Evolutionary conservation across 1,140 invertebrate genomes (phyloP).

Genomic region (Berghia stephanieae): DNA sequence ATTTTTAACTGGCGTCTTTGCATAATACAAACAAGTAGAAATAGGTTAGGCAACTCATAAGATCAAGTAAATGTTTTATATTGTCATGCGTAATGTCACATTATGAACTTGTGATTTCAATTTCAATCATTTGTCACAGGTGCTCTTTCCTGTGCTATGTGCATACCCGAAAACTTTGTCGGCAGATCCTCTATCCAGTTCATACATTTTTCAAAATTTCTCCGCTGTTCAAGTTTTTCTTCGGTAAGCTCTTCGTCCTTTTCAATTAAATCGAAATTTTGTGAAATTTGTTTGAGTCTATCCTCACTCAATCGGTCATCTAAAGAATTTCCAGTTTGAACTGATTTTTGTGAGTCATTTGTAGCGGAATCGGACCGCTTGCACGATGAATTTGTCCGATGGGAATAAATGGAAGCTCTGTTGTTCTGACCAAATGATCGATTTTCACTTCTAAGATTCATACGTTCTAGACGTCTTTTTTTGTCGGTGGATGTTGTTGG

Average conservation of each 20-base stretch:
- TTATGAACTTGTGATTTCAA: too few species aligned
- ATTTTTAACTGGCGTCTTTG: too few species aligned
- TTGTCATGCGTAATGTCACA: too few species aligned
- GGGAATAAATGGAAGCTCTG: background rate
- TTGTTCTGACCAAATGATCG: too few species aligned
- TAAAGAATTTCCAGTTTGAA: background rate
- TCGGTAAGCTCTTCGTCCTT: slow-evolving; percentile 20
- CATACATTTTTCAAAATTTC: slow-evolving; percentile 26
- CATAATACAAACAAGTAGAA: too few species aligned
- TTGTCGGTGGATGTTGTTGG: too few species aligned
- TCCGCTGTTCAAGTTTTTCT: slow-evolving; percentile 15
- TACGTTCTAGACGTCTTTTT: too few species aligned
- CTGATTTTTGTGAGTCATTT: background rate
- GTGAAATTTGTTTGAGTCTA: too few species aligned
- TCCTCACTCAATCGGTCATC: background rate
- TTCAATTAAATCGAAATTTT: too few species aligned
- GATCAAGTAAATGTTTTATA: too few species aligned
- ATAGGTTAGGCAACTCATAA: too few species aligned
- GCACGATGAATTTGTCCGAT: background rate
- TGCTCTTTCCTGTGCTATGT: slow-evolving; percentile 23
- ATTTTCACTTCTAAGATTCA: too few species aligned
- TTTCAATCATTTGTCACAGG: background rate
- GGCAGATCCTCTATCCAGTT: slow-evolving; percentile 25
- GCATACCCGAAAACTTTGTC: slow-evolving; percentile 31
- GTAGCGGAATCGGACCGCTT: background rate